Conservation (phyloP, 2,888 invertebrate species). For the Philonicus albiceps region DNA sequence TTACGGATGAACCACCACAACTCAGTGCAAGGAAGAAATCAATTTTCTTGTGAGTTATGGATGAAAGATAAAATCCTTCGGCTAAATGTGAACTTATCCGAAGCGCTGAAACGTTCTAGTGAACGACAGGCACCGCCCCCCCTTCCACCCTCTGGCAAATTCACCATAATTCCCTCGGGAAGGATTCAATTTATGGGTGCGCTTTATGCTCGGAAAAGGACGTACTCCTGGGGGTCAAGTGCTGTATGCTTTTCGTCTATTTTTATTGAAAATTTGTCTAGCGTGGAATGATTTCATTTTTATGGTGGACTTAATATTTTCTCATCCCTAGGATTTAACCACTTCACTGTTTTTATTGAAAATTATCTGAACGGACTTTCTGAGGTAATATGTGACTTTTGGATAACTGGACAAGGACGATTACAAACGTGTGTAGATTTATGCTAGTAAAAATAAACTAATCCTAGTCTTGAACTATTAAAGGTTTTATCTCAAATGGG, state of each 20-base stretch:
- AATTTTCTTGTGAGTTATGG: conserved; percentile 35
- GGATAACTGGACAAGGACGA: not conserved
- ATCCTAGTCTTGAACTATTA: not conserved
- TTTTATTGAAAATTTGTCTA: conserved; percentile 15
- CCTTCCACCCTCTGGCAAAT: not conserved
- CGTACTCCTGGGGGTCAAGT: conserved; percentile 11
- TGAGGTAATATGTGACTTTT: not conserved
- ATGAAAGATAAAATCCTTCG: conserved; percentile 23
- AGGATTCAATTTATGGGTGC: conserved; percentile 28
- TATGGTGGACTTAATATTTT: not conserved
- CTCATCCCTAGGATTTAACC: not conserved
- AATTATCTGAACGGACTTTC: not conserved
- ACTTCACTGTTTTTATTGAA: not conserved
- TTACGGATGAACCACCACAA: not conserved
- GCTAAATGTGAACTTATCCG: conserved; percentile 21
- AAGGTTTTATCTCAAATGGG: not conserved
- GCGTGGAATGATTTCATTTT: not conserved
- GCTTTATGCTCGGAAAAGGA: not conserved
- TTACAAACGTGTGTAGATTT: not conserved
- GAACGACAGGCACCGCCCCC: not conserved
- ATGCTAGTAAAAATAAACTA: not conserved
- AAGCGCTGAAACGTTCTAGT: not conserved
- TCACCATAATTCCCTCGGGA: conserved; percentile 1
- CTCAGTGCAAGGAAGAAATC: conserved; percentile 25
- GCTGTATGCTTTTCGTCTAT: not conserved